These are phyloP conservation scores for Peromyscus melanophrys DNA, from an alignment of 2,797 vertebrate genomes.

Conservation along the genomic window DNA sequence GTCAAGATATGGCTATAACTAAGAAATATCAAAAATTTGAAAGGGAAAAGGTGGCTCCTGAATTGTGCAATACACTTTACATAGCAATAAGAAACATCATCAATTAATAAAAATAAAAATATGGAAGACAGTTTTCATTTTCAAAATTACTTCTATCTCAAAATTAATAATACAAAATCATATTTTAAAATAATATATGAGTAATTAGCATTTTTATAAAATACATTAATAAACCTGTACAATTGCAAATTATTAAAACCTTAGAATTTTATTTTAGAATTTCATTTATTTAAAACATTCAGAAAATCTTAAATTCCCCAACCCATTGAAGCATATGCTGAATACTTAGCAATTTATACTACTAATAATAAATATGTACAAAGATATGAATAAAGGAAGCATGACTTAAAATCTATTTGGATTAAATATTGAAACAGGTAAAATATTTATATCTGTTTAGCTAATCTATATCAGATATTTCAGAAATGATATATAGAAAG, in stretches of 20 bases:
- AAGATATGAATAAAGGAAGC: constrained; percentile 4
- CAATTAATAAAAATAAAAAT: neutral
- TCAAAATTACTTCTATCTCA: neutral
- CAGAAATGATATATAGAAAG: neutral
- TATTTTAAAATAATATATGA: neutral
- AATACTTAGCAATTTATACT: neutral
- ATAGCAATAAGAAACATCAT: neutral
- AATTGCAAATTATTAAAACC: neutral
- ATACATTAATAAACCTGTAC: neutral
- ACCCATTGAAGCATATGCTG: neutral
- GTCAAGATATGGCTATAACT: neutral
- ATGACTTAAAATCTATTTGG: neutral
- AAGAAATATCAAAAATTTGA: neutral
- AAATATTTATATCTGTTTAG: neutral
- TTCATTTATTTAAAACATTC: neutral
- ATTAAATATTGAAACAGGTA: constrained; percentile 29
- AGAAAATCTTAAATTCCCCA: neutral
- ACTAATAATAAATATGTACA: neutral
- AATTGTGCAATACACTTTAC: neutral
- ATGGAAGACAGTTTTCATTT: neutral
- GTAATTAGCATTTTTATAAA: neutral
- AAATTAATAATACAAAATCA: neutral
- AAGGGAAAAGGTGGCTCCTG: neutral
- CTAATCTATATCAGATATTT: neutral
- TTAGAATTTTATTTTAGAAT: neutral